phyloP scores from a whole-genome alignment of 2,113 vertebrate species.

The Nasalis larvatus region DNA sequence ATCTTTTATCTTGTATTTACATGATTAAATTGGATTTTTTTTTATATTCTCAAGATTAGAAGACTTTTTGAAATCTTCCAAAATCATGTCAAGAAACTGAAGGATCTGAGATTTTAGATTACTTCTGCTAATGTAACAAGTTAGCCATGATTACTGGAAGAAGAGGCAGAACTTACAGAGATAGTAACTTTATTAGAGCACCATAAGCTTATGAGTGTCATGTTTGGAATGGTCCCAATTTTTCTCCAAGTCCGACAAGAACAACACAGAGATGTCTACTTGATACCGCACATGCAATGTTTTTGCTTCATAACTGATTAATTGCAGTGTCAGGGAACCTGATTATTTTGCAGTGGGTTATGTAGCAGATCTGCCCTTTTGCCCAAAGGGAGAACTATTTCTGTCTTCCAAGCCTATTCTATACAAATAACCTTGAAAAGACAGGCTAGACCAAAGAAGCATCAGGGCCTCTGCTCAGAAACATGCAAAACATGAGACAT shows the following conservation, averaged over 20 bases:
- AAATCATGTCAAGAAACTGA: neutral
- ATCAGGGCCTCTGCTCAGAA: neutral
- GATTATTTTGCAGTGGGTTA: neutral
- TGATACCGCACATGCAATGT: neutral
- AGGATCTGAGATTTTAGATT: neutral
- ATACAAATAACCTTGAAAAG: neutral
- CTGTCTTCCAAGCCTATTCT: neutral
- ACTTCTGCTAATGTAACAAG: neutral
- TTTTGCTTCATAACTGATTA: neutral
- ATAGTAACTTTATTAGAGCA: neutral
- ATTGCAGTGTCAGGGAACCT: neutral
- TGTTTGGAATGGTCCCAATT: neutral
- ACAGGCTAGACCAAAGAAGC: neutral
- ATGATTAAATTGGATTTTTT: neutral
- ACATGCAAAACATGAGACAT: neutral
- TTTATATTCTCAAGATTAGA: neutral
- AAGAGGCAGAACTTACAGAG: neutral
- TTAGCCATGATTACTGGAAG: too few species aligned
- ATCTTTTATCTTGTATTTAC: neutral
- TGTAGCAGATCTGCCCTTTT: neutral
- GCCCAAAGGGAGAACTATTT: neutral
- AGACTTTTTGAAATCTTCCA: neutral
- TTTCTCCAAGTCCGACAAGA: rapidly evolving
- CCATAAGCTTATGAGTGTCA: neutral
- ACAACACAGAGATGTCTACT: too few species aligned